These are phyloP conservation scores for Phocoena phocoena DNA, from an alignment of 2,113 vertebrate genomes.

Conservation along the genomic window DNA sequence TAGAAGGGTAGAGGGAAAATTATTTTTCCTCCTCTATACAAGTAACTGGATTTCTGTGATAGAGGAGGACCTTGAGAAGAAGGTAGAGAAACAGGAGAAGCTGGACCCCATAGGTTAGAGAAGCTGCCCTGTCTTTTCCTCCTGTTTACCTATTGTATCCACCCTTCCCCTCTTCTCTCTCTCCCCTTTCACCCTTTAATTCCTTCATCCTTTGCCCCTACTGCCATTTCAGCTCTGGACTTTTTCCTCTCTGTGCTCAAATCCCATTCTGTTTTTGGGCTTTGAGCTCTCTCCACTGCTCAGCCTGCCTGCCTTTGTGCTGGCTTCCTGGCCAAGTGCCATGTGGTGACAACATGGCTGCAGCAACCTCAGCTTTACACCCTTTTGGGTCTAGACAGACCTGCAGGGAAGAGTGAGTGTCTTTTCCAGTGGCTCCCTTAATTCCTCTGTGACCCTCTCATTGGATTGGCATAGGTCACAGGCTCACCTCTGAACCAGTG, in stretches of 20 bases:
- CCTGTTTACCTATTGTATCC: not conserved
- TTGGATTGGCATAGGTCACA: not conserved
- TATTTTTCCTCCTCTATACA: not conserved
- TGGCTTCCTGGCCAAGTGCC: not conserved
- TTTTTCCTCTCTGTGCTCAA: not conserved
- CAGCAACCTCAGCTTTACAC: not conserved
- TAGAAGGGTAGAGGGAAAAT: not conserved
- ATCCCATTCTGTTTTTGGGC: not conserved
- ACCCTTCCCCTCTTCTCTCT: not conserved
- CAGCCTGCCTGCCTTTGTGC: not conserved
- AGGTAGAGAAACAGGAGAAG: not conserved
- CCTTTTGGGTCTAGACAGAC: not conserved
- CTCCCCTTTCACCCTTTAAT: not conserved
- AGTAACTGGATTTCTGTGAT: not conserved
- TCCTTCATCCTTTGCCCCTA: not conserved
- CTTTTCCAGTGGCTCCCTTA: not conserved
- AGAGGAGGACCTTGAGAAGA: not conserved
- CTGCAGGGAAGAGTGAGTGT: not conserved
- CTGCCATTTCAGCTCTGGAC: not conserved
- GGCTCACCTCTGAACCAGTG: not conserved
- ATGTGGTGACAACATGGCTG: rapidly evolving
- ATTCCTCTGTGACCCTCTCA: not conserved
- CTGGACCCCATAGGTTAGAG: not conserved
- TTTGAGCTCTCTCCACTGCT: not conserved
- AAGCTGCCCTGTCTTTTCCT: not conserved